phyloP scores from a whole-genome alignment of 2,797 vertebrate genomes.

The Urosaurus nigricauda region DNA sequence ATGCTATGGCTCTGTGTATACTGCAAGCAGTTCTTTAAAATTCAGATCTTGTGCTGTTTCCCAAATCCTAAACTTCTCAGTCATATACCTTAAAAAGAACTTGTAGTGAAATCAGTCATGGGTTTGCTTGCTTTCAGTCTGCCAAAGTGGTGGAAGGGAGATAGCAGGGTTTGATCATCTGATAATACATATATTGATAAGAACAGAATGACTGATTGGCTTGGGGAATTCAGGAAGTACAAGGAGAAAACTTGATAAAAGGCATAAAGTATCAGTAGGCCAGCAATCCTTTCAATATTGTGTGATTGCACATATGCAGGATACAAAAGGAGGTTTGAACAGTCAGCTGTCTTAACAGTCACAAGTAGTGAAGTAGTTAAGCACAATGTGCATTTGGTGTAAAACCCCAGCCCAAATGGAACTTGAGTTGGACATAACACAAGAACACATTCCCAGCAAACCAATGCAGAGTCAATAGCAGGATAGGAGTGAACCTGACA shows the following conservation, averaged over 20 bases:
- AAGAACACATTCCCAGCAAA: not conserved
- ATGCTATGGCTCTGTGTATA: slow-evolving; percentile 1
- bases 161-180: not conserved
- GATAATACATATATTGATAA: not conserved
- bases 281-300: not conserved
- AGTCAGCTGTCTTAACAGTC: not conserved
- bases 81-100: slow-evolving; percentile 64
- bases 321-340: not conserved
- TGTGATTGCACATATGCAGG: not conserved
- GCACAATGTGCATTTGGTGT: not conserved
- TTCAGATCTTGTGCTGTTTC: slow-evolving; percentile 66
- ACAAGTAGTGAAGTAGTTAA: not conserved
- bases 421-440: not conserved
- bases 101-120: slow-evolving; percentile 37
- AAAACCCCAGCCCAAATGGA: not conserved
- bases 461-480: not conserved
- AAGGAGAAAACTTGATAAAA: not conserved
- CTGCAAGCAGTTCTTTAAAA: slow-evolving; percentile 64
- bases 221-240: not conserved
- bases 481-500: not conserved
- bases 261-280: not conserved
- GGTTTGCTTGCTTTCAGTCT: not conserved
- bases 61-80: slow-evolving; percentile 61
- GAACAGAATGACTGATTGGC: not conserved
- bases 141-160: not conserved